Evolutionary conservation across 53 echinoderm and acorn worm species (phyloP).

Genomic region (Paracentrotus lividus): DNA sequence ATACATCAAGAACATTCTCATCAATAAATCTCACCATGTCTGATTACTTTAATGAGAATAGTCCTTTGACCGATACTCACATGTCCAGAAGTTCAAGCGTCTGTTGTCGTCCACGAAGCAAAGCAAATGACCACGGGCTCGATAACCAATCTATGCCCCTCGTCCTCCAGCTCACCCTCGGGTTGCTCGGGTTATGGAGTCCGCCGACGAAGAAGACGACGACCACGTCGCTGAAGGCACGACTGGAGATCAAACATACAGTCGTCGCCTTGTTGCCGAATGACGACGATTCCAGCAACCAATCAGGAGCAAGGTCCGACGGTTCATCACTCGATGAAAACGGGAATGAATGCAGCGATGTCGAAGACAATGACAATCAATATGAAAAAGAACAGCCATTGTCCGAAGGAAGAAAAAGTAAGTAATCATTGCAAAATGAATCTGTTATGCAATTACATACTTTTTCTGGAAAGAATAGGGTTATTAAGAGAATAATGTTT

Average conservation of each 20-base stretch:
- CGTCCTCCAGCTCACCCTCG: conserved; percentile 5
- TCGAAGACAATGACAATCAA: no score
- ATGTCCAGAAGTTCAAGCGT: not conserved
- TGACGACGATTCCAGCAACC: not conserved
- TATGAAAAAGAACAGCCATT: no score
- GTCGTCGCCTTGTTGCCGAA: not conserved
- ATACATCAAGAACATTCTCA: no score
- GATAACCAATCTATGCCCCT: not conserved
- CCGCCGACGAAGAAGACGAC: not conserved
- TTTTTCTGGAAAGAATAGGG: no score
- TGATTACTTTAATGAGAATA: not conserved
- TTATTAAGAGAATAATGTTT: no score
- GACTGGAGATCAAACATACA: not conserved
- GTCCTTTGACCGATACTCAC: not conserved
- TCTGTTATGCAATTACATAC: no score
- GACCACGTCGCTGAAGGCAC: not conserved
- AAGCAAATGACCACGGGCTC: not conserved
- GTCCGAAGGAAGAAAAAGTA: not conserved
- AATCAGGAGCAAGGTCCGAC: not conserved
- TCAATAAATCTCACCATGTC: not conserved
- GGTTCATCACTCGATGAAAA: not conserved
- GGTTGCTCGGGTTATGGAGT: conserved; percentile 2
- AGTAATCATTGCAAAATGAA: not conserved
- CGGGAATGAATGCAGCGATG: not conserved
- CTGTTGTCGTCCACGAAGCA: not conserved